These are phyloP conservation scores for Pentamera pediparva DNA, from an alignment of 53 echinoderm and acorn worm species.

Conservation along the genomic window DNA sequence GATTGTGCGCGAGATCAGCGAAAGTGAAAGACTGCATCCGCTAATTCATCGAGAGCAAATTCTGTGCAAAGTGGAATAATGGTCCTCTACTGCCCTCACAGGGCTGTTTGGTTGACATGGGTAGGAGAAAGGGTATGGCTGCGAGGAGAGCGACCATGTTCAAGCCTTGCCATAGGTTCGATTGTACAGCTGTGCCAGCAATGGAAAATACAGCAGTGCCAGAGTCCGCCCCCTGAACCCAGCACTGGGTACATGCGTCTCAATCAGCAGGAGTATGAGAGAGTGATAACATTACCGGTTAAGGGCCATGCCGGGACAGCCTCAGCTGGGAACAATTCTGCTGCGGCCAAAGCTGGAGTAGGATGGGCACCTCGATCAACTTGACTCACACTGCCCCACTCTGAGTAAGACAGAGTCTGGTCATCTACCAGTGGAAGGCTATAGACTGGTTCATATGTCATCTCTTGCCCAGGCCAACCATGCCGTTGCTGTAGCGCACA, in stretches of 20 bases:
- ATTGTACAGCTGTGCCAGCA: no score
- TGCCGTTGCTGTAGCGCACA: not conserved
- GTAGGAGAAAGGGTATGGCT: conserved; percentile 21
- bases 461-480: not conserved
- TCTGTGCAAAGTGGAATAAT: no score
- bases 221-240: no score
- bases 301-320: no score
- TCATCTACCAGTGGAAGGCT: not conserved
- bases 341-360: not conserved
- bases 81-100: no score
- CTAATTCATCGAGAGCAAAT: no score
- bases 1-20: no score
- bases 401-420: not conserved
- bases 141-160: not conserved
- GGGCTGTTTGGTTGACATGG: no score
- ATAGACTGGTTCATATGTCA: not conserved
- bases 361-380: not conserved
- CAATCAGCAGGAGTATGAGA: not conserved
- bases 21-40: no score
- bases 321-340: no score
- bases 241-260: not conserved
- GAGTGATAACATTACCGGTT: not conserved
- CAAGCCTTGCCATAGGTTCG: not conserved
- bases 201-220: no score
- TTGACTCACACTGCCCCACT: no score